Percentiles rank a stretch among this genome's conserved stretches.
Conservation (phyloP, 2,797 vertebrate genomes). For the Leuciscus waleckii region DNA sequence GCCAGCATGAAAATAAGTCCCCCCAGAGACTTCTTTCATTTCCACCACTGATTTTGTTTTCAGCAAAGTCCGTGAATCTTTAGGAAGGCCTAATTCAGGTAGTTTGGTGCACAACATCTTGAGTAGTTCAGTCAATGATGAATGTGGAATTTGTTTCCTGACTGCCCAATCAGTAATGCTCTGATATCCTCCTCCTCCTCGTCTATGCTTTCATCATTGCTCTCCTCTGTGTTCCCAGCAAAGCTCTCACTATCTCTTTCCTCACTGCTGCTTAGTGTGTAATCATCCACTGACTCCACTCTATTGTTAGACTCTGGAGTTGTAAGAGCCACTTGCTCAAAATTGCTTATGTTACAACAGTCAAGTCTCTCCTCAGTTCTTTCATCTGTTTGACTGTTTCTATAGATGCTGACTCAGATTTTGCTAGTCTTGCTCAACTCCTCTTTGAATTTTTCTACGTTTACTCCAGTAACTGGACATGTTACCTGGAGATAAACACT, state of each 20-base stretch:
- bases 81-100: background rate
- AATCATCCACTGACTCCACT: too few relatives aligned
- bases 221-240: background rate
- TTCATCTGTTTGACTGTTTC: background rate
- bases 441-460: background rate
- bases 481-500: background rate
- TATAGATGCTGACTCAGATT: background rate
- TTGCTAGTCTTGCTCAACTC: background rate
- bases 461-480: background rate
- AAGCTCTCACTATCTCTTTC: background rate
- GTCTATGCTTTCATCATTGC: background rate
- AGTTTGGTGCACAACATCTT: background rate
- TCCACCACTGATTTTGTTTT: background rate
- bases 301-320: background rate
- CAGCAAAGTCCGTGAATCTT: background rate
- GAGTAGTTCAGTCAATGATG: background rate
- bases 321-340: background rate
- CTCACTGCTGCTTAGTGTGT: background rate
- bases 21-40: background rate
- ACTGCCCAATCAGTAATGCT: too few relatives aligned
- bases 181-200: background rate
- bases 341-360: background rate
- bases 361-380: background rate
- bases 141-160: too few relatives aligned
- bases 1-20: conserved; percentile 9